Percentiles rank a stretch among this genome's conserved stretches.
phyloP scores from a whole-genome alignment of 2,113 vertebrate species.

The Numenius arquata region DNA sequence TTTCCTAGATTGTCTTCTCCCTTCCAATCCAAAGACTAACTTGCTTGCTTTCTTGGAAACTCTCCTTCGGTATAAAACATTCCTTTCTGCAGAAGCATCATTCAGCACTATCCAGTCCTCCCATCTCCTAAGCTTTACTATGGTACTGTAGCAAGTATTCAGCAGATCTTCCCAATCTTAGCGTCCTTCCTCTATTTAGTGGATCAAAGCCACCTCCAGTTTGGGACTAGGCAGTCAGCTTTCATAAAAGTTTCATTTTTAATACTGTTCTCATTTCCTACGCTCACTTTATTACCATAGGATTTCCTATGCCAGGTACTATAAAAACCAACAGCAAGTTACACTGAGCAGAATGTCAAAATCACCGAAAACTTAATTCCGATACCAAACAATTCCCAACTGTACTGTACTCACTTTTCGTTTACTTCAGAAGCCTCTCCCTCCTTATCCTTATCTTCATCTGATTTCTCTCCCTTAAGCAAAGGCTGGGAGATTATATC shows the following conservation, averaged over 20 bases:
- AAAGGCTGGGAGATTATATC: slow-evolving; percentile 98
- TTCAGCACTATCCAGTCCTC: background rate
- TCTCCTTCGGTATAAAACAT: background rate
- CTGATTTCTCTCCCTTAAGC: slow-evolving; percentile 96
- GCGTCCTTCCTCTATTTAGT: background rate
- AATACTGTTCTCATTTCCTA: background rate
- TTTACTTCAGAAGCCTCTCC: slow-evolving; percentile 92
- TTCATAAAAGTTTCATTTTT: background rate
- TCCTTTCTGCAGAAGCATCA: background rate
- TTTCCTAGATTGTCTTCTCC: background rate
- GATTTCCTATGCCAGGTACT: background rate
- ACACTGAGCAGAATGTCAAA: background rate
- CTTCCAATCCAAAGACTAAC: background rate
- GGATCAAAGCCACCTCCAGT: background rate
- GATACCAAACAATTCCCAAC: background rate
- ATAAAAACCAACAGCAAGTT: background rate
- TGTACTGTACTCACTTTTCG: slow-evolving; percentile 80
- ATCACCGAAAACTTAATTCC: background rate
- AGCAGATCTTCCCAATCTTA: background rate
- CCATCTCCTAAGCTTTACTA: background rate
- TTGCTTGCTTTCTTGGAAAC: background rate
- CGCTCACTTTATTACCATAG: background rate
- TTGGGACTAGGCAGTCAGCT: background rate
- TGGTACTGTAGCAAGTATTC: background rate
- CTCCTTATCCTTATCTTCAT: slow-evolving; percentile 99